A percentile compares a stretch with the other conserved stretches of the same genome.
These are phyloP conservation scores for Puma concolor DNA, from an alignment of 2,113 vertebrate genomes.

Conservation along the genomic window DNA sequence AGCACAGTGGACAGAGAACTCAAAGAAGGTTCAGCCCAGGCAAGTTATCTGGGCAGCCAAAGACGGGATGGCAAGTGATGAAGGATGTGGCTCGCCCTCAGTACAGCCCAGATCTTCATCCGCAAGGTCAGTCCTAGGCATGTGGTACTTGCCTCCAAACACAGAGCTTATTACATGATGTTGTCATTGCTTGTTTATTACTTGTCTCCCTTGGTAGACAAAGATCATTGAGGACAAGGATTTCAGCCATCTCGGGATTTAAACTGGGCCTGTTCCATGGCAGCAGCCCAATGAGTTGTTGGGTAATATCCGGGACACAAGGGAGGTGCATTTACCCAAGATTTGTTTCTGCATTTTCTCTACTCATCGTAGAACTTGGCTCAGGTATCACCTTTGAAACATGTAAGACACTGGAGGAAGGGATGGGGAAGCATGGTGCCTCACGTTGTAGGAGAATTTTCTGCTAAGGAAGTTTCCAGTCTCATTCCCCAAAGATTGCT, in stretches of 20 bases:
- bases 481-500: neutral
- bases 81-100: neutral
- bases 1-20: neutral
- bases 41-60: neutral
- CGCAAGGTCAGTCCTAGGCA: neutral
- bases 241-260: neutral
- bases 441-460: neutral
- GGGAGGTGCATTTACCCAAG: neutral
- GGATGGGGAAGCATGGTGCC: too few relatives aligned
- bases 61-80: neutral
- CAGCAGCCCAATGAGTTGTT: neutral
- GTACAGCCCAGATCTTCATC: neutral
- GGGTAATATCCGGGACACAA: neutral
- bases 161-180: neutral
- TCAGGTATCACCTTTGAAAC: neutral
- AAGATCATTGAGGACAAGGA: conserved; percentile 10
- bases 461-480: neutral
- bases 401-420: neutral
- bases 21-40: neutral
- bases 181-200: neutral
- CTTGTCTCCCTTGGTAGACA: neutral
- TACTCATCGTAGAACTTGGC: neutral
- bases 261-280: neutral
- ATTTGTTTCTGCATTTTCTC: neutral
- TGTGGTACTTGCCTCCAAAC: neutral